Evolutionary conservation across 2,888 invertebrate species (phyloP), one percentile per base, ranked within the genome.

Genomic region (Bellardia pandia): DNA sequence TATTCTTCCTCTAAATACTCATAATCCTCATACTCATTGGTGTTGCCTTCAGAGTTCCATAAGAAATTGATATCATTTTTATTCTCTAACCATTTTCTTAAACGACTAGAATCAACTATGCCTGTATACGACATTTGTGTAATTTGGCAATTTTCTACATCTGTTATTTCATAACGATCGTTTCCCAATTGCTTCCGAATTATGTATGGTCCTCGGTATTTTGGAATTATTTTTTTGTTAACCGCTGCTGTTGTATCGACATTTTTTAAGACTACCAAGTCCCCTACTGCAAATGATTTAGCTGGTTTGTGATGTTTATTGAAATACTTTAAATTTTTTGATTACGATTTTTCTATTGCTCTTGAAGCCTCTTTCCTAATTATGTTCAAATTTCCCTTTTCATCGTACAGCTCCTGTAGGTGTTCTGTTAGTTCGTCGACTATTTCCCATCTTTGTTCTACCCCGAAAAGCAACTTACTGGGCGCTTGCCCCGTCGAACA

Each of bases 131-230:
- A 75, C 62, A 79, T 48, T 40, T 84, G 74, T n/a, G 84, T 84
- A 40, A 78, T 68, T 48, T 82, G 64, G 56, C 71, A 77, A 53
- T 76, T 83, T 71, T 83, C 64, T n/a, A n/a, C n/a, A n/a, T n/a
- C n/a, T n/a, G n/a, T n/a, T n/a, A n/a, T n/a, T n/a, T n/a, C n/a
- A n/a, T n/a, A n/a, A n/a, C n/a, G 64, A n/a, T 42, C 16, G 16
- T 66, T 66, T 42, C 64, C 42, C 11, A 66, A n/a, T 16, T 64
- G 42, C n/a, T 42, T 64, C 64, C 23, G 64, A 16, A 64, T n/a
- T 14, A 62, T n/a, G 16, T 64, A 68, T 8, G 66, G 66, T 3
- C 66, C 66, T 3, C 48, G 68, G 7, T 68, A 68, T 30, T 68
- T 68, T 4, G 48, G 30, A 30, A 68, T 68, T 13, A 68, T 14